Base-by-base conservation (phyloP, 2,797 vertebrate species). In the Saxicola maurus region DNA sequence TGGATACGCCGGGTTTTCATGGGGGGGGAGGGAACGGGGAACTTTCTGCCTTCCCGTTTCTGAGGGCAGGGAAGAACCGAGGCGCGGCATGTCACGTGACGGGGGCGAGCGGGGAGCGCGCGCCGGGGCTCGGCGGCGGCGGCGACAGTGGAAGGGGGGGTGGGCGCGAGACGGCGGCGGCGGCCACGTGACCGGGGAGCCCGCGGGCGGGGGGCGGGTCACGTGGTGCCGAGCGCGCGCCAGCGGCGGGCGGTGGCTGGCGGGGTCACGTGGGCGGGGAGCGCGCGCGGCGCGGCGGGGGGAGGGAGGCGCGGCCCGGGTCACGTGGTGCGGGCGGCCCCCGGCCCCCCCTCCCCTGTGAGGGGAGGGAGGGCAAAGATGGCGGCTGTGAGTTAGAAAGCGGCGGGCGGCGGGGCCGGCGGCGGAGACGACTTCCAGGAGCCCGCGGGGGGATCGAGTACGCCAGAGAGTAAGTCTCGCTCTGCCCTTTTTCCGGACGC, bases 331-430 rank as follows among this genome's bases (percentile, higher is more conserved):
- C 33, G 87, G 92, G 71, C 55, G 73, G 68, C 78, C 82, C 25
- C 14, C 24, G 13, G 62, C 87, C 67, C 71, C 93, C 31, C 90
- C 90, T 84, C 83, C 57, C 85, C 52, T 68, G 79, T 15, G 80
- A 95, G 35, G 49, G 72, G 94, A 91, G 90, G 96, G 96, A 95
- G 97, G 96, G 98, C 98, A 98, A 99, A 99, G 98, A 99, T 99
- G 99, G 99, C 98, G 98, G 97, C 98, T 72, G 97, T 93, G 96
- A 97, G 97, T 96, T 98, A 98, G 97, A 98, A 98, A 97, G 97
- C 98, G 97, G 96, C 97, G 96, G 97, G 97, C 97, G 96, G 95
- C 53, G 94, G 91, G 68, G 82, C 87, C 13, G 76, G 87, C 56
- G 80, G 89, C 65, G 38, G 97, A 94, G 96, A 96, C 93, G 96